Evolutionary conservation across 2,888 invertebrate species (phyloP).

Genomic region (Crossocerus cetratus): DNA sequence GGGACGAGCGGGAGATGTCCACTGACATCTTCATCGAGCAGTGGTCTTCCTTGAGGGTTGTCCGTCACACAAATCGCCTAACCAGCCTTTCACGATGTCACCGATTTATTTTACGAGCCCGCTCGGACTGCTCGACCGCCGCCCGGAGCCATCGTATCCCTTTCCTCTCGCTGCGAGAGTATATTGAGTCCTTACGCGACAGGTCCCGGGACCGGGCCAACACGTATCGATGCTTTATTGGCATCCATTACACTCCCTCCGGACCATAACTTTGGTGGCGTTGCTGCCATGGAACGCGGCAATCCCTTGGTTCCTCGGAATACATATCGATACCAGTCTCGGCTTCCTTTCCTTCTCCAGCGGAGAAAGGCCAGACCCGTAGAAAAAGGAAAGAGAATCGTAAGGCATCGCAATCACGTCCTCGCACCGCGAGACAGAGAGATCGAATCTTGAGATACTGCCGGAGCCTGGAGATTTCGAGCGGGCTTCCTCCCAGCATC

Average conservation of each 20-base stretch:
- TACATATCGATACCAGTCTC: conserved; percentile 58
- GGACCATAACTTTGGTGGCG: conserved; percentile 43
- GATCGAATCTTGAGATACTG: conserved; percentile 57
- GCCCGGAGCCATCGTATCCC: conserved; percentile 35
- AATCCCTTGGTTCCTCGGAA: conserved; percentile 17
- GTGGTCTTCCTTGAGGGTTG: conserved; percentile 54
- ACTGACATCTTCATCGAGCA: conserved; percentile 72
- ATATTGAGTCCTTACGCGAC: conserved; percentile 58
- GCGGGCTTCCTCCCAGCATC: conserved; percentile 40
- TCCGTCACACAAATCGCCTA: conserved; percentile 72
- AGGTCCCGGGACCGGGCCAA: conserved; percentile 39
- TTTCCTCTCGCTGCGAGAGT: conserved; percentile 35
- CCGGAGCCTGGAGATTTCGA: conserved; percentile 40
- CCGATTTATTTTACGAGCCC: conserved; percentile 74
- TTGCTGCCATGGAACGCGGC: conserved; percentile 30
- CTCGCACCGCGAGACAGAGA: conserved; percentile 19
- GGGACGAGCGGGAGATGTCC: conserved; percentile 37
- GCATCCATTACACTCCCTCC: conserved; percentile 64
- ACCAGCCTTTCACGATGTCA: conserved; percentile 72
- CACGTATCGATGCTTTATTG: conserved; percentile 70
- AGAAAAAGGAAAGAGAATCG: conserved; percentile 48
- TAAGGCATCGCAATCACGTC: conserved; percentile 61
- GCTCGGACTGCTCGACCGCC: conserved; percentile 55
- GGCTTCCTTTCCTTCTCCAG: conserved; percentile 23
- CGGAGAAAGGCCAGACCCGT: conserved; percentile 13